Evolutionary conservation across 2,888 invertebrate genomes (phyloP).

Genomic region (Galerucella pusilla): DNA sequence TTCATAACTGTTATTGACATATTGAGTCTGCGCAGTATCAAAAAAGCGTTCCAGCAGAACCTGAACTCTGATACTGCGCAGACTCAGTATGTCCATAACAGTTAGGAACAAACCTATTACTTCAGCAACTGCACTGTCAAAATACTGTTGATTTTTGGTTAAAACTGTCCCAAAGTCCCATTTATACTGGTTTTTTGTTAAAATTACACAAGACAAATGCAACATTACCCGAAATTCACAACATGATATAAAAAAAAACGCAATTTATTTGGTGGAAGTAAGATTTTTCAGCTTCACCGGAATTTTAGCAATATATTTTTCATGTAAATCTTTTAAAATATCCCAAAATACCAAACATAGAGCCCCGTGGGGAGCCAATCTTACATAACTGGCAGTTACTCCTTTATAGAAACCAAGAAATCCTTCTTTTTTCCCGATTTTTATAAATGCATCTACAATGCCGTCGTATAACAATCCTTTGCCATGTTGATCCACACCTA

Average conservation of each 20-base stretch:
- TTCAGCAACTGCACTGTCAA: too few species aligned
- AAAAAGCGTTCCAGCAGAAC: too few species aligned
- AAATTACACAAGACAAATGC: not conserved
- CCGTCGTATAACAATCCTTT: constrained; percentile 76
- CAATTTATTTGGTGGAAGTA: not conserved
- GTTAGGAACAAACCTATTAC: too few species aligned
- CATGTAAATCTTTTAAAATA: constrained; percentile 54
- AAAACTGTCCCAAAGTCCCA: not conserved
- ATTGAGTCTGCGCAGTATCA: too few species aligned
- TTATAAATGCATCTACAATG: constrained; percentile 79
- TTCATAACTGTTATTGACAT: too few species aligned
- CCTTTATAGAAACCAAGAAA: constrained; percentile 89
- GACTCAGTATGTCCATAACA: too few species aligned
- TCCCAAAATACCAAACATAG: constrained; percentile 91
- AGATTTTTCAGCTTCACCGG: not conserved
- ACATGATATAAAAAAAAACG: not conserved
- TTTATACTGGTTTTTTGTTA: not conserved
- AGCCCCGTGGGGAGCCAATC: constrained; percentile 91
- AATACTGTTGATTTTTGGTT: not conserved
- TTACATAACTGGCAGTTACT: constrained; percentile 85
- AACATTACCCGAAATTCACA: not conserved
- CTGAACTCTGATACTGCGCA: too few species aligned
- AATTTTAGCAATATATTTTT: constrained; percentile 42
- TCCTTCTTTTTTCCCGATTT: constrained; percentile 82
- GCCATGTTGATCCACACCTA: constrained; percentile 73